A percentile compares a stretch with the other conserved stretches of the same genome.
Conservation (phyloP, 2,888 invertebrate species). For the Trilocha varians region DNA sequence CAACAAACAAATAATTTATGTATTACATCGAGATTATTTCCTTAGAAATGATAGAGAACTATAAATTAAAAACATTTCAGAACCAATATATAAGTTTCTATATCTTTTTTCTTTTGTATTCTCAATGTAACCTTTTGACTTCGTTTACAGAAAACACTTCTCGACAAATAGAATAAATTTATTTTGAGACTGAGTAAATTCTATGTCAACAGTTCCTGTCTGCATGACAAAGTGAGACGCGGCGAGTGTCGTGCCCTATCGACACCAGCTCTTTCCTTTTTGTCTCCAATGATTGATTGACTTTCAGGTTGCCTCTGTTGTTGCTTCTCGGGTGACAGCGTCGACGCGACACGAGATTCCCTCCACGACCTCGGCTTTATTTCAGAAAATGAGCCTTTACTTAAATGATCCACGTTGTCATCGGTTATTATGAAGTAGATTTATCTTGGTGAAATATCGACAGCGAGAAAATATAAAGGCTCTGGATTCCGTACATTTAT, state of each 20-base stretch:
- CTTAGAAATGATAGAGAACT: too few relatives aligned
- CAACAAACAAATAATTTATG: background rate
- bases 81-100: too few relatives aligned
- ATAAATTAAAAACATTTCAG: too few relatives aligned
- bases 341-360: constrained; percentile 30
- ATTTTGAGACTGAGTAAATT: constrained; percentile 10
- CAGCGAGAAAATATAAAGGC: background rate
- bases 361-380: constrained; percentile 14
- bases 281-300: constrained; percentile 57
- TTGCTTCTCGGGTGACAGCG: constrained; percentile 33
- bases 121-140: too few relatives aligned
- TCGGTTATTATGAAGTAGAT: constrained; percentile 8
- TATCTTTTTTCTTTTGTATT: too few relatives aligned
- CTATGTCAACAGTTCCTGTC: constrained; percentile 16
- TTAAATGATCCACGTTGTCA: constrained; percentile 13
- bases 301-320: constrained; percentile 25
- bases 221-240: constrained; percentile 39
- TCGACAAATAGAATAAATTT: too few relatives aligned
- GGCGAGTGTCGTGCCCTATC: constrained; percentile 45
- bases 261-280: constrained; percentile 43
- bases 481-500: constrained; percentile 9
- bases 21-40: too few relatives aligned
- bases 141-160: too few relatives aligned
- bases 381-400: constrained; percentile 5
- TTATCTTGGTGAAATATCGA: background rate